Percentiles rank a stretch among this genome's conserved stretches.
Evolutionary conservation across 64 coral and sea anemone genomes (phyloP).

Genomic region (Porites australiensis): DNA sequence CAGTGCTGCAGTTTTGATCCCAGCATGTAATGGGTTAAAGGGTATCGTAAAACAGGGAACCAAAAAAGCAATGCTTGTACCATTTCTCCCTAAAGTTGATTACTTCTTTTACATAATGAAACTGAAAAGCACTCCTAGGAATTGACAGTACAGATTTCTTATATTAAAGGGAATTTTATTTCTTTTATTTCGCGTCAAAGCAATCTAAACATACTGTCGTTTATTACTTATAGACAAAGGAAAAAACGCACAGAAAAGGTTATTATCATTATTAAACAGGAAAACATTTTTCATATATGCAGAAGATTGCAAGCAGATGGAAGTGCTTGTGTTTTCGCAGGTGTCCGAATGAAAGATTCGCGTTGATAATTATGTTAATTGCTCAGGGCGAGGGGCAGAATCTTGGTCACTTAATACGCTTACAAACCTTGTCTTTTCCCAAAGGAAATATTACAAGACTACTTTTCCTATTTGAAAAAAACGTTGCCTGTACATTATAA

Average conservation of each 20-base stretch:
- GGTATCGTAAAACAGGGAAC: no score
- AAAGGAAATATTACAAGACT: no score
- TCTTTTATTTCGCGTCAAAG: not conserved
- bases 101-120: no score
- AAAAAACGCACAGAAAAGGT: not conserved
- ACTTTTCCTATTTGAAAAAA: no score
- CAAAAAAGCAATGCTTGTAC: no score
- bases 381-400: no score
- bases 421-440: no score
- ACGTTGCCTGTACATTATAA: no score
- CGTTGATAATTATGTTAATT: not conserved
- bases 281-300: not conserved
- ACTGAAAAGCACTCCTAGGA: no score
- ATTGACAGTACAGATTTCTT: not conserved
- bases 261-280: not conserved
- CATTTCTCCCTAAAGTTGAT: no score
- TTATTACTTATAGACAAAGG: not conserved
- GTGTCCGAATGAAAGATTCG: not conserved
- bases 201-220: not conserved
- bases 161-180: not conserved
- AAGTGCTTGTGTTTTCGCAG: slow-evolving; percentile 14
- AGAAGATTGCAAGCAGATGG: not conserved
- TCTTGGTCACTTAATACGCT: no score
- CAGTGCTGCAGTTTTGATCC: not conserved
- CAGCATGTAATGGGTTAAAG: no score